Evolutionary conservation across 1,140 invertebrate species (phyloP).

Genomic region (Eriosoma lanigerum): DNA sequence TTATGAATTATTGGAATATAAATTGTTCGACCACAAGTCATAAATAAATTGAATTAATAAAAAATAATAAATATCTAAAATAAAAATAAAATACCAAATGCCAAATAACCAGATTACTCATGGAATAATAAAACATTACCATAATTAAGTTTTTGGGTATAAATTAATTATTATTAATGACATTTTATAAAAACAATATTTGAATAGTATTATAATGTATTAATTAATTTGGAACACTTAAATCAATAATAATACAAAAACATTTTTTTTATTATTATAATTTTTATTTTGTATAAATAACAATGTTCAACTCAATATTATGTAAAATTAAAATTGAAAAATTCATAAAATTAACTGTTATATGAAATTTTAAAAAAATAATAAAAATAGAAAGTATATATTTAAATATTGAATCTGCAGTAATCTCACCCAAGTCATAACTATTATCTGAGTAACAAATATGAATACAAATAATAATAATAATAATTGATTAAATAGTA

Average conservation of each 20-base stretch:
- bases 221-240: background rate
- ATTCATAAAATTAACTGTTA: constrained; percentile 9
- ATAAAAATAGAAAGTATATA: constrained; percentile 4
- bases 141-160: constrained; percentile 11
- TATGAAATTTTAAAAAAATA: constrained; percentile 18
- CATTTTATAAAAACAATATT: background rate
- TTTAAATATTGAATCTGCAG: constrained; percentile 7
- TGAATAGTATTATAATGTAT: background rate
- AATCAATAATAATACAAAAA: constrained; percentile 15
- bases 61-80: constrained; percentile 6
- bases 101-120: background rate
- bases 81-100: background rate
- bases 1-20: constrained; percentile 21
- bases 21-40: background rate
- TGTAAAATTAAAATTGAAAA: constrained; percentile 9
- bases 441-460: constrained; percentile 16
- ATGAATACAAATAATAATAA: constrained; percentile 24
- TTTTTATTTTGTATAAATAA: constrained; percentile 31
- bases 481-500: constrained; percentile 35
- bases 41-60: background rate
- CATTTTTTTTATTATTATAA: background rate
- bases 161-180: background rate
- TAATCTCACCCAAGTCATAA: constrained; percentile 40
- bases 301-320: background rate
- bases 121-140: constrained; percentile 26